Evolutionary conservation across 2,113 vertebrate genomes (phyloP), one percentile per base, ranked within the genome.

Genomic region (Polyodon spathula): DNA sequence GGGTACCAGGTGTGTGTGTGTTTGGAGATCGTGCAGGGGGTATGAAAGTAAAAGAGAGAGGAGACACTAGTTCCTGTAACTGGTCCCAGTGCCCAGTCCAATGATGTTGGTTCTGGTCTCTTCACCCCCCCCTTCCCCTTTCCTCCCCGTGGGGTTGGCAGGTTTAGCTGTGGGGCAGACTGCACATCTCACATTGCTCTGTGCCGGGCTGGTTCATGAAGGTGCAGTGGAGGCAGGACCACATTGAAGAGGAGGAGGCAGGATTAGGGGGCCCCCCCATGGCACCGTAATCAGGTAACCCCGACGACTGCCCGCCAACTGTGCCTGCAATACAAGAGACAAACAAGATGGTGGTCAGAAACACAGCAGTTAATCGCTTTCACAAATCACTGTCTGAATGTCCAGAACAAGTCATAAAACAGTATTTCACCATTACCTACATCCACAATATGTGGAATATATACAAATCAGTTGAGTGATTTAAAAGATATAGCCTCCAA

Each of bases 191-290:
- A 61, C 96, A 99, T 82, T 91, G 94, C 81, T 95, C 93, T 0
- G 90, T 99, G 83, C 95, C 95, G 0, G 94, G 93, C 79, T 93
- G 95, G 87, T 97, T 99, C 94, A 97, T 92, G 79, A 95, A 99
- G 86, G 96, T 99, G 86, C 96, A 99, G 83, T 99, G 96, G 69
- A 90, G 88, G 64, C 96, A 99, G 63, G 92, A 92, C 95, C 96
- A 99, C 89, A 97, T 88, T 75, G 93, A 79, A 0, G 89, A 86
- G 0, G 92, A 71, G n/a, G 79, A 78, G 1, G 84, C 68, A 0
- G 86, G 81, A 6, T 46, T 67, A 0, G 88, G 72, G 1, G 90
- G 75, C 56, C 90, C 89, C 0, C 93, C 92, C 44, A 87, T 78
- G 16, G 92, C 90, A 2, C 89, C 93, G 1, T 88, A 98, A 14